Base-by-base conservation (phyloP, 2,113 vertebrate species). In the Martes martes region DNA sequence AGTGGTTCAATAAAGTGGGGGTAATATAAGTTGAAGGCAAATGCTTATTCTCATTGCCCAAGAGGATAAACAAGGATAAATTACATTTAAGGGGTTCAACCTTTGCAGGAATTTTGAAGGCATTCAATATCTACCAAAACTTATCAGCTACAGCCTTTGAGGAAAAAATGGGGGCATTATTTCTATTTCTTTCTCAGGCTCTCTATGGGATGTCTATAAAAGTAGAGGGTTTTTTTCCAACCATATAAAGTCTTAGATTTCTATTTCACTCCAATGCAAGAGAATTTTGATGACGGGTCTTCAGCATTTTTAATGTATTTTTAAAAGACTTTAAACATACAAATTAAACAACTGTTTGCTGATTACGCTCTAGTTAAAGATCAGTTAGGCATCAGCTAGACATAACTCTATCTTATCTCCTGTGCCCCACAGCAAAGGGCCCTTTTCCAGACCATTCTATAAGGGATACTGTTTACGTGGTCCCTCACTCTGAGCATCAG, bases 21-120 rank as follows among this genome's bases (percentile, higher is more conserved):
- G 88, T 93, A 94, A 95, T 95, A 86, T 78, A 93, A 97, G 88
- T 78, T 94, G 89, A 88, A 98, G 57, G 96, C 45, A 93, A 97
- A 97, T 81, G 74, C 69, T 95, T 96, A 96, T 83, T 96, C 89
- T 97, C 63, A 93, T 94, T 92, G 95, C 97, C 98, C 96, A 97
- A 96, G 94, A 97, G 91, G 94, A 97, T 97, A 97, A 98, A 97
- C 96, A 97, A 97, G 79, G 90, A 94, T 97, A 98, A 97, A 96
- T 97, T 97, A 91, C 59, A 97, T 95, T 95, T 81, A 59, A 94
- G 78, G 81, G 97, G 69, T 92, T 91, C 31, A 2, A 93, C 88
- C 93, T 91, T 90, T 97, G 84, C 95, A 97, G 42, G 83, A 94
- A 96, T 95, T 95, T 94, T 94, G 94, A 97, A 90, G 23, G 84